Conservation (phyloP, 2,888 invertebrate genomes). For the Siphlonurus alternatus region DNA sequence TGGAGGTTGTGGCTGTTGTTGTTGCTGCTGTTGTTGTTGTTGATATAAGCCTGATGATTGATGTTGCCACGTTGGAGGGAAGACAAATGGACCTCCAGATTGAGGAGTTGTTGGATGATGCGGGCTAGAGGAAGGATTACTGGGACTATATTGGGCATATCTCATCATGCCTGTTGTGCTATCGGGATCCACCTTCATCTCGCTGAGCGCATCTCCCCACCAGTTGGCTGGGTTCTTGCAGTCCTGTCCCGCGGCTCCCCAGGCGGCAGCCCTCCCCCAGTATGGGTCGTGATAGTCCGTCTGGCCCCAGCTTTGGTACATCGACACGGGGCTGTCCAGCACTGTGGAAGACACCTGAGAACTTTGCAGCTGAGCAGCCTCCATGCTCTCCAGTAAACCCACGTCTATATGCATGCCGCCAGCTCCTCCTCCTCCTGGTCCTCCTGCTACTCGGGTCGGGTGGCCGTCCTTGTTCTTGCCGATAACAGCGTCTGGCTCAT, state of each 20-base stretch:
- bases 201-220: conserved; percentile 11
- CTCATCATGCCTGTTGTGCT: conserved; percentile 33
- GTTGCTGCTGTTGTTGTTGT: conserved; percentile 17
- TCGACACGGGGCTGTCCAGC: conserved; percentile 38
- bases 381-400: conserved; percentile 56
- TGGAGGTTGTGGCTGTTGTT: conserved; percentile 14
- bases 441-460: conserved; percentile 17
- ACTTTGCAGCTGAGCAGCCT: conserved; percentile 62
- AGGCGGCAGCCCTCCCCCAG: conserved; percentile 6
- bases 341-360: conserved; percentile 58
- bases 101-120: not conserved
- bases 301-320: conserved; percentile 26
- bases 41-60: conserved; percentile 8
- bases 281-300: conserved; percentile 17
- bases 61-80: not conserved
- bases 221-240: conserved; percentile 31
- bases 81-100: conserved; percentile 1
- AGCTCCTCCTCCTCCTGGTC: conserved; percentile 12
- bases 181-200: conserved; percentile 55
- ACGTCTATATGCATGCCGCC: conserved; percentile 40
- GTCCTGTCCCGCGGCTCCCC: not conserved
- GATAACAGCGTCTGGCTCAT: conserved; percentile 35
- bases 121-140: conserved; percentile 2
- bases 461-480: conserved; percentile 25
- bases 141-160: conserved; percentile 19